Conservation (phyloP, 1,140 invertebrate species). For the Aphelenchoides besseyi region DNA sequence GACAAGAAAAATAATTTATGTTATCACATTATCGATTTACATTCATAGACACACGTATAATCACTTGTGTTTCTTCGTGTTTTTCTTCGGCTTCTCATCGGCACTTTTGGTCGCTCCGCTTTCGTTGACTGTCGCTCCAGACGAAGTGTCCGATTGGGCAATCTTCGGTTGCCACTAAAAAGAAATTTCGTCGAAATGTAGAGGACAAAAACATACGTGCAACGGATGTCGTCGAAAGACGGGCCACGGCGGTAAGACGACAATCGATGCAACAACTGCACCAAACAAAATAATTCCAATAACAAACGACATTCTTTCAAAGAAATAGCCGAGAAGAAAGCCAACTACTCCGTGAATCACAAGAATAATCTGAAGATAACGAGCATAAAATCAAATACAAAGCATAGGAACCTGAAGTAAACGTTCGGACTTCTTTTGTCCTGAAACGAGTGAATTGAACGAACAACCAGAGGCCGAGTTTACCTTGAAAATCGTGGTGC, state of each 20-base stretch:
- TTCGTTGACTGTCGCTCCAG: constrained; percentile 17
- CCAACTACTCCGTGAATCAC: constrained; percentile 43
- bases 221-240: constrained; percentile 45
- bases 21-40: neutral
- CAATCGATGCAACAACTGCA: constrained; percentile 39
- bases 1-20: neutral
- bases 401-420: constrained; percentile 40
- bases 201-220: constrained; percentile 25
- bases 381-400: constrained; percentile 22
- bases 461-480: no score
- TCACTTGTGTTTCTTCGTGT: constrained; percentile 37
- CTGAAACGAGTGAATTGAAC: no score
- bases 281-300: constrained; percentile 39
- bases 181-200: neutral
- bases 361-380: constrained; percentile 46
- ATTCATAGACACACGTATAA: constrained; percentile 21
- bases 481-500: constrained; percentile 40
- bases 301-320: constrained; percentile 47
- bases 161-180: constrained; percentile 42
- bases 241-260: constrained; percentile 54
- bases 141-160: neutral
- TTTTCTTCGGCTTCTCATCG: constrained; percentile 19
- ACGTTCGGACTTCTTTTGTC: constrained; percentile 44
- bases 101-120: neutral
- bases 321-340: constrained; percentile 43